Conservation (phyloP, 2,797 vertebrate species). For the Selene dorsalis region DNA sequence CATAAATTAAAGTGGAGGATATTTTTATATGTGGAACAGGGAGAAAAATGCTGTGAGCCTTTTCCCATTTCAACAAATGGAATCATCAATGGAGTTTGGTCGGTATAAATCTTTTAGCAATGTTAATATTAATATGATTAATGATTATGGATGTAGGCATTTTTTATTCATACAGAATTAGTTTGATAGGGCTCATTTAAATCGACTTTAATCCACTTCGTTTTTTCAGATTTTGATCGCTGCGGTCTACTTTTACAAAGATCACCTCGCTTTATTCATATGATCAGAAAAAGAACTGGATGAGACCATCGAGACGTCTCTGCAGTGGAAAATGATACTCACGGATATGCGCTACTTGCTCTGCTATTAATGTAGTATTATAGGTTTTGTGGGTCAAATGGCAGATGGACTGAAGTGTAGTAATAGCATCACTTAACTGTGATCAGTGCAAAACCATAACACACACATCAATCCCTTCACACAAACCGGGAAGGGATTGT, state of each 20-base stretch:
- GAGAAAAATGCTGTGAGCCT: constrained; percentile 31
- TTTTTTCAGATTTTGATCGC: constrained; percentile 9
- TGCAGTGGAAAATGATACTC: constrained; percentile 3
- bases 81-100: constrained; percentile 40
- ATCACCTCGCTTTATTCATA: background rate
- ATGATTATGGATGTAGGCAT: constrained; percentile 29
- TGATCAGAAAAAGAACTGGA: background rate
- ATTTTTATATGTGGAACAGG: constrained; percentile 39
- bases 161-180: constrained; percentile 36
- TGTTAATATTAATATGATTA: constrained; percentile 61
- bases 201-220: background rate
- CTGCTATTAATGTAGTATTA: constrained; percentile 26
- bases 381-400: constrained; percentile 23
- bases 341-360: background rate
- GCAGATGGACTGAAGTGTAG: constrained; percentile 28
- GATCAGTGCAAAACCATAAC: constrained; percentile 43
- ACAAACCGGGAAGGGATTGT: constrained; percentile 37
- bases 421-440: constrained; percentile 58
- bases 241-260: background rate
- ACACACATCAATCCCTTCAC: constrained; percentile 21
- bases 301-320: background rate
- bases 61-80: constrained; percentile 48
- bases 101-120: constrained; percentile 53
- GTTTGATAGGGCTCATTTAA: constrained; percentile 28
- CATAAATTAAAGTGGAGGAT: constrained; percentile 49